Percentiles rank a stretch among this genome's conserved stretches.
phyloP scores from a whole-genome alignment of 1,140 invertebrate genomes.

The Diabrotica virgifera region DNA sequence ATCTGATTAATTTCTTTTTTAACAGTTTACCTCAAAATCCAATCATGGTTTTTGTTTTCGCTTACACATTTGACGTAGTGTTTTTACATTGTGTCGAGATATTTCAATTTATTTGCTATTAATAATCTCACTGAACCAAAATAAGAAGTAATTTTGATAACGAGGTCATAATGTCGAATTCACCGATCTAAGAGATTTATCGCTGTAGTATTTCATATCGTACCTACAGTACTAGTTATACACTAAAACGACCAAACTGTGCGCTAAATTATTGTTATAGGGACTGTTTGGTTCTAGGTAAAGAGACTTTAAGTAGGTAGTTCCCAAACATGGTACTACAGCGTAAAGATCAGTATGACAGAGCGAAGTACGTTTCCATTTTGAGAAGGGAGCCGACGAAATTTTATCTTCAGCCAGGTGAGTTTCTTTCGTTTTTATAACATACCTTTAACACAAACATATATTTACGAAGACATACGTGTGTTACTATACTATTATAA shows the following conservation, averaged over 20 bases:
- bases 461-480: no score
- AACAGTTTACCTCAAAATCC: no score
- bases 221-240: background rate
- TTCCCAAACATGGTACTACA: background rate
- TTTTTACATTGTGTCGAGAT: background rate
- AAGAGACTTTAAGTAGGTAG: no score
- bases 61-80: background rate
- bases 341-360: background rate
- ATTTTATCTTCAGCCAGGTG: constrained; percentile 15
- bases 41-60: background rate
- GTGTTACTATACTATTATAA: no score
- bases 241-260: background rate
- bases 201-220: background rate
- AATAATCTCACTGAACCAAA: background rate
- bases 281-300: no score
- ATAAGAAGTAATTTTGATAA: constrained; percentile 1
- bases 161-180: background rate
- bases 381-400: constrained; percentile 12
- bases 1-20: no score
- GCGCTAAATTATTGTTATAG: background rate
- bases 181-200: background rate
- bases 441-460: no score
- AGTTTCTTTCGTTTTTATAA: background rate
- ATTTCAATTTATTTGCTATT: constrained; percentile 3
- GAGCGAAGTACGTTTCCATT: constrained; percentile 7